Evolutionary conservation across 30 jellyfish, hydroid and myxozoan species (phyloP), one percentile per base, ranked within the genome.

Genomic region (Morbakka virulenta): DNA sequence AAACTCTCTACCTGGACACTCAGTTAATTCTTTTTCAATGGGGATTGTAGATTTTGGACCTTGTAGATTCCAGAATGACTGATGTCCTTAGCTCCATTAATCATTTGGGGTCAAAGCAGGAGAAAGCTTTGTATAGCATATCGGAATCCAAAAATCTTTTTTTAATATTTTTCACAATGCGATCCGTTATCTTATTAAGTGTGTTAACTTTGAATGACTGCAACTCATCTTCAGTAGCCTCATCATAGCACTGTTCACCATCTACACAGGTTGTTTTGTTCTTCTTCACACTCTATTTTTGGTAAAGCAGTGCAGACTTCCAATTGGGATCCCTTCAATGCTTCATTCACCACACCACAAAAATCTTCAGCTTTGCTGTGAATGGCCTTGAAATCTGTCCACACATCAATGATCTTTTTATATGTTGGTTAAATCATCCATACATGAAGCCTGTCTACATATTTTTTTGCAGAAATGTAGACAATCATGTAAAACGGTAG

Each of bases 51-150:
- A 48, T 48, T 35, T 71, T 71, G n/a, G 21, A 21, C 83, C n/a
- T 35, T 71, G 83, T 11, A 4, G 28, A 72, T 4, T n/a, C 77
- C 2, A 48, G 83, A 28, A 68, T 4, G 32, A 71, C 81, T 24
- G 33, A 12, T 52, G 22, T 13, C 25, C 30, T 68, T 31, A 71
- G 53, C 77, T 71, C 83, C 17, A 4, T 28, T 20, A 71, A 71
- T 28, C 73, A 9, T 71, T 61, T 62, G 27, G 89, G 82, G 28
- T 64, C 82, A 26, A 77, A 47, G 82, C 89, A 77, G 26, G 89
- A 65, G 48, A 77, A 77, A 64, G 62, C 83, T 64, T 64, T 35
- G 89, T 77, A 77, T 68, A 77, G 28, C 48, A 13, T 24, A 73
- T 77, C 62, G 23, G 41, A 68, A 25, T 63, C 62, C 13, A 34